Percentiles rank a stretch among this genome's conserved stretches.
These are phyloP conservation scores for Ganaspis sp. DNA, from an alignment of 1,140 invertebrate species.

Conservation along the genomic window DNA sequence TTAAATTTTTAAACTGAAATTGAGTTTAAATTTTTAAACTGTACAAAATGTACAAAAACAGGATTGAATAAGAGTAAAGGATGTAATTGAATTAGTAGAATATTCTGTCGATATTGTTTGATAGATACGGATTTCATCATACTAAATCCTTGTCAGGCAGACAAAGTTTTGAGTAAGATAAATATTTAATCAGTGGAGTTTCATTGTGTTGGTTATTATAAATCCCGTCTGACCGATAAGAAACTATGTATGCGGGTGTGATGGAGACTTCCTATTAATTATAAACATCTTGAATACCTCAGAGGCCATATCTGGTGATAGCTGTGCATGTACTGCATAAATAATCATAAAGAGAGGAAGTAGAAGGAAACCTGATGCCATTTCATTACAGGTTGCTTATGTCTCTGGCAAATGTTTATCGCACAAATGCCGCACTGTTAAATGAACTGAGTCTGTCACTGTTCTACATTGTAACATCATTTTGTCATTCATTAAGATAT, in stretches of 20 bases:
- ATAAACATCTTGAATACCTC: slow-evolving; percentile 27
- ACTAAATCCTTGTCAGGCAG: not conserved
- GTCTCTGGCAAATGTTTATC: slow-evolving; percentile 52
- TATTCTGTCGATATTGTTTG: not conserved
- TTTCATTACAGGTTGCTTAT: slow-evolving; percentile 53
- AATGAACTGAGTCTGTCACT: slow-evolving; percentile 43
- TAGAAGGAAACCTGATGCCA: slow-evolving; percentile 49
- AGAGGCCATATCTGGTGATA: slow-evolving; percentile 4
- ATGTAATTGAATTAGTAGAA: not conserved
- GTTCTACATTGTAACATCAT: slow-evolving; percentile 49
- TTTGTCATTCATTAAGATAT: slow-evolving; percentile 52
- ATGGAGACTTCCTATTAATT: slow-evolving; percentile 22
- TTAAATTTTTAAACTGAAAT: too few species aligned
- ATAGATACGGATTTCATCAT: slow-evolving; percentile 2
- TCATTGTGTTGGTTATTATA: slow-evolving; percentile 15
- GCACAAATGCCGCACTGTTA: slow-evolving; percentile 47
- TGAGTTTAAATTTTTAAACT: too few species aligned
- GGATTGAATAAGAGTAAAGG: not conserved
- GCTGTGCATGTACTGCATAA: not conserved
- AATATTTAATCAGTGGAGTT: slow-evolving; percentile 18
- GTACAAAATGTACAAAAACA: too few species aligned
- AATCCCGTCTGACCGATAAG: slow-evolving; percentile 16
- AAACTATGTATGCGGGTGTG: not conserved
- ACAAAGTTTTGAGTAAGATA: slow-evolving; percentile 21
- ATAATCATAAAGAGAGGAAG: slow-evolving; percentile 22